These are phyloP conservation scores for Ispidina picta DNA, from an alignment of 2,797 vertebrate genomes.

Conservation along the genomic window DNA sequence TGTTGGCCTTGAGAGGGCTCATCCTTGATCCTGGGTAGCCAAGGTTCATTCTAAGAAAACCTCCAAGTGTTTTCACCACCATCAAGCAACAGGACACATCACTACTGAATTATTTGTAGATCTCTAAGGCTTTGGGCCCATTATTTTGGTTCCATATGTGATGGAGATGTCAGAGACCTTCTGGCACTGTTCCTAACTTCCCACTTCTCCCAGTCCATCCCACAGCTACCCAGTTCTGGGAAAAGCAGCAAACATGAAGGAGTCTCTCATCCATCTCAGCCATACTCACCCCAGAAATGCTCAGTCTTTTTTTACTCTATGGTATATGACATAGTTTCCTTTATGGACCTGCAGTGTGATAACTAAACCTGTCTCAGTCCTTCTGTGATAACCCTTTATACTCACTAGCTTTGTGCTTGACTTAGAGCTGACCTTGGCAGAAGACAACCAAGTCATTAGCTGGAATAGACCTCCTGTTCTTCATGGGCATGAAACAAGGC, in stretches of 20 bases:
- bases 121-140: background rate
- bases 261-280: background rate
- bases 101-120: background rate
- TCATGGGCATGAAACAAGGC: background rate
- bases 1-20: background rate
- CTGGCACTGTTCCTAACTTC: background rate
- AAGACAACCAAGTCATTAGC: background rate
- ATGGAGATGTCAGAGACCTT: background rate
- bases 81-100: background rate
- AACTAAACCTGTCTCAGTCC: background rate
- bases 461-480: background rate
- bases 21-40: background rate
- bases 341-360: background rate
- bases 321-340: background rate
- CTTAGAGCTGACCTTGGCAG: background rate
- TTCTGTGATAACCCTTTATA: background rate
- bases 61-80: background rate
- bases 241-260: background rate
- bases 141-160: background rate
- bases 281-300: background rate
- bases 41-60: background rate
- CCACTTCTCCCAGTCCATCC: background rate
- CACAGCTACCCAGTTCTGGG: background rate
- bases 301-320: background rate
- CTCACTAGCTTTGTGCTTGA: background rate